Base-by-base conservation (phyloP, 2,888 invertebrate genomes). In the Petrolisthes cinctipes region DNA sequence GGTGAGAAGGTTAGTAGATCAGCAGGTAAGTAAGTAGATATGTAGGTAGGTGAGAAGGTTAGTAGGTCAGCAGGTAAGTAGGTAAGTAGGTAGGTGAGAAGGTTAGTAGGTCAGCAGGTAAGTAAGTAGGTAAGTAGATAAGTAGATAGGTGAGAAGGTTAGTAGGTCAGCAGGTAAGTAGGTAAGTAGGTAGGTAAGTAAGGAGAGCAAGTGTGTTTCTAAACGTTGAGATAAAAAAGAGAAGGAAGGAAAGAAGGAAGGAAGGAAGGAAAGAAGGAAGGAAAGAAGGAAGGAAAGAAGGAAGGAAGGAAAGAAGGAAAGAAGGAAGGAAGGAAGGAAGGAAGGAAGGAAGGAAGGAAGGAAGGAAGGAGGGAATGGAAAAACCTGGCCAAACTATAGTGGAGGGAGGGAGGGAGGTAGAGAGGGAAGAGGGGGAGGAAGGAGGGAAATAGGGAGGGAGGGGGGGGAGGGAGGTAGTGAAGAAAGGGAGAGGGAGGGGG, bases 181-280 rank as follows among this genome's bases (percentile, higher is more conserved):
- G 37, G 2, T 37, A 37, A 37, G 2, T 37, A 37, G 2, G 37
- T 37, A 37, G 37, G 2, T 37, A 37, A 37, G 37, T 0, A 37
- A 37, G 37, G 37, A 37, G 37, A 37, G 2, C 37, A 37, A 37
- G 2, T 37, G 0, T 37, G 37, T 37, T 37, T 37, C 37, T 37
- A 37, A 2, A 37, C 37, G 0, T 1, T 0, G 37, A 37, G 37
- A 37, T 37, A 37, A 37, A 37, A 75, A 20, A 75, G 78, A 79
- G 78, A 54, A n/a, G 54, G 78, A 79, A 54, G 53, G 79, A 78
- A 54, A 54, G 79, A 79, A 54, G 54, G 82, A 57, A 61, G 37
- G 37, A 61, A 61, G 54, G 82, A 61, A 23, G 51, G 82, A 82
- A 51, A 82, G 82, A 82, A 37, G 17, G 80, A 80, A 54, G 54